phyloP scores from a whole-genome alignment of 2,888 invertebrate species.

The Microplitis manilae region DNA sequence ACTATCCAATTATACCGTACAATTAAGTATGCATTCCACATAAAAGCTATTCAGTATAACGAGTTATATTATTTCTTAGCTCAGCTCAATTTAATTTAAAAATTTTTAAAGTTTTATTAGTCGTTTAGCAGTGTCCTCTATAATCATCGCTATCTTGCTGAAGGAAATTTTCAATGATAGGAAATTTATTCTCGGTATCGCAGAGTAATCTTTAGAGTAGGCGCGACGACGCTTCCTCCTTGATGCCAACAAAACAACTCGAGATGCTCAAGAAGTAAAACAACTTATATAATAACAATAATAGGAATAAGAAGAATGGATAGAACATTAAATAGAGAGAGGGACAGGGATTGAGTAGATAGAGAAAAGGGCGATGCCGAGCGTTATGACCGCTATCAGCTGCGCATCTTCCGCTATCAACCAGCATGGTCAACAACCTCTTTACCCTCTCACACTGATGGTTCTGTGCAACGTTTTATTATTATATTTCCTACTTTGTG shows the following conservation, averaged over 20 bases:
- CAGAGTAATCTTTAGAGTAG: conserved; percentile 28
- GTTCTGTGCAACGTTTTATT: neutral
- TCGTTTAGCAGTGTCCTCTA: neutral
- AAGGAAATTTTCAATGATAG: conserved; percentile 23
- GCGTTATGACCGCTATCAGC: conserved; percentile 57
- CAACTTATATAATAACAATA: neutral
- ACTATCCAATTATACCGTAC: conserved; percentile 52
- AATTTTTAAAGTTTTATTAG: neutral
- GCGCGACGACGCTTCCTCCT: conserved; percentile 36
- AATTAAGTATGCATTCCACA: neutral
- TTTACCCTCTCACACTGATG: conserved; percentile 52
- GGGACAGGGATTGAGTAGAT: neutral
- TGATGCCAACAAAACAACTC: neutral
- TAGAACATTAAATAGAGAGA: conserved; percentile 34
- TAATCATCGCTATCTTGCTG: conserved; percentile 12
- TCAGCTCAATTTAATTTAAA: no score
- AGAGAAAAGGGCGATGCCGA: conserved; percentile 34
- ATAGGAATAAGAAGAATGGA: conserved; percentile 24
- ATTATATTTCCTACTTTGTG: conserved; percentile 54
- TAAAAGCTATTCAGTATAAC: no score
- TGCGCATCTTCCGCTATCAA: conserved; percentile 61
- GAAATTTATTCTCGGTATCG: conserved; percentile 32
- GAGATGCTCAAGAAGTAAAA: neutral
- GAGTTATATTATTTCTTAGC: no score
- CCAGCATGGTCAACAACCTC: conserved; percentile 63